Percentiles rank a stretch among this genome's conserved stretches.
These are phyloP conservation scores for Fragum sueziense DNA, from an alignment of 2,888 invertebrate genomes.

Conservation along the genomic window DNA sequence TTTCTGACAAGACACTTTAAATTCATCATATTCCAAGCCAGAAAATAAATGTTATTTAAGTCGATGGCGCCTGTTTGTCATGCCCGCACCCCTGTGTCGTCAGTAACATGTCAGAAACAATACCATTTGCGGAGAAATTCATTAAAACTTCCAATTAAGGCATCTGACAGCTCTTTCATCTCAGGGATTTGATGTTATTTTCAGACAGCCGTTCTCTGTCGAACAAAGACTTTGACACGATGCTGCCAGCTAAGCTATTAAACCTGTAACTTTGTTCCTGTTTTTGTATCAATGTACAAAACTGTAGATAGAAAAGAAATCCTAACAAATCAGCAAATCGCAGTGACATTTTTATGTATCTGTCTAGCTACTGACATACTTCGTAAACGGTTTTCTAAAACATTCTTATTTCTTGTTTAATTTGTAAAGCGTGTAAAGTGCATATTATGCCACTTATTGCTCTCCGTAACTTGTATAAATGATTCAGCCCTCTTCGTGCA, in stretches of 20 bases:
- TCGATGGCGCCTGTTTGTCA: slow-evolving; percentile 18
- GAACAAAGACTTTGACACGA: slow-evolving; percentile 4
- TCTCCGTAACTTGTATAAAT: too few species aligned
- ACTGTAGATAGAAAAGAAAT: neutral
- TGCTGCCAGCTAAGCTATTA: neutral
- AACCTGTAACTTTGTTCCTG: neutral
- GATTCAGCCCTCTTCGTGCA: too few species aligned
- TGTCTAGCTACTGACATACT: too few species aligned
- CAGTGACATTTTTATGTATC: too few species aligned
- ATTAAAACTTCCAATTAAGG: slow-evolving; percentile 24
- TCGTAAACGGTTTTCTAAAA: too few species aligned
- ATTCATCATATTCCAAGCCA: slow-evolving; percentile 24
- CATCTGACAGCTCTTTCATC: slow-evolving; percentile 21
- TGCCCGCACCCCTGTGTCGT: slow-evolving; percentile 12
- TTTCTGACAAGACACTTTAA: slow-evolving; percentile 20
- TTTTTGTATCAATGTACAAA: too few species aligned
- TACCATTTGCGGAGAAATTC: slow-evolving; percentile 20
- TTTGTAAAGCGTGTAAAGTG: too few species aligned
- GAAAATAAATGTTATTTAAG: slow-evolving; percentile 23
- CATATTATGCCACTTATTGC: too few species aligned
- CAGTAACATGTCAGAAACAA: slow-evolving; percentile 22
- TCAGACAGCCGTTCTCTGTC: slow-evolving; percentile 8
- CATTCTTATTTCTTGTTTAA: too few species aligned
- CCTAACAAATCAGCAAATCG: neutral
- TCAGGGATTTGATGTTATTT: slow-evolving; percentile 5